phyloP scores from a whole-genome alignment of 1,140 invertebrate genomes.

The Heliconius hermathena region DNA sequence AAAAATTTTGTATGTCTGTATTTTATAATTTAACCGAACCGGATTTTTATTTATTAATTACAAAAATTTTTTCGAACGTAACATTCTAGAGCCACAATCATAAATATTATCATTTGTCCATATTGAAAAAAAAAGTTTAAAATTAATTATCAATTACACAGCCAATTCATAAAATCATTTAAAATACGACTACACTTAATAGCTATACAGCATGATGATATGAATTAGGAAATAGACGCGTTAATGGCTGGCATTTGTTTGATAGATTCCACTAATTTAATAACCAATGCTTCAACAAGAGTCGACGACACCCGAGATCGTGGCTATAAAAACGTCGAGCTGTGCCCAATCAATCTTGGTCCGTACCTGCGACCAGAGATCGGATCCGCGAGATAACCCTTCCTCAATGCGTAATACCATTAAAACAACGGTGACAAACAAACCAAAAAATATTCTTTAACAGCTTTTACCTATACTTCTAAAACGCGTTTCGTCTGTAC shows the following conservation, averaged over 20 bases:
- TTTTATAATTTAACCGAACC: too few relatives aligned
- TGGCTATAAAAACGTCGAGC: slow-evolving; percentile 74
- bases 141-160: not conserved
- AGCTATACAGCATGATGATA: slow-evolving; percentile 16
- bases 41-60: too few relatives aligned
- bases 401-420: slow-evolving; percentile 79
- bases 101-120: not conserved
- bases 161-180: slow-evolving; percentile 19
- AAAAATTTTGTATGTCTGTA: too few relatives aligned
- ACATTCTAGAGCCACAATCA: not conserved
- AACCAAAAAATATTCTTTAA: slow-evolving; percentile 77
- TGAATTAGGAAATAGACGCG: slow-evolving; percentile 38
- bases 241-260: slow-evolving; percentile 62
- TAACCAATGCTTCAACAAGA: slow-evolving; percentile 64
- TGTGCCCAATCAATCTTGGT: slow-evolving; percentile 75
- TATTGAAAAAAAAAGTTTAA: not conserved
- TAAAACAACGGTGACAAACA: slow-evolving; percentile 81
- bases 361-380: slow-evolving; percentile 70
- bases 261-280: slow-evolving; percentile 75
- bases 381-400: slow-evolving; percentile 77
- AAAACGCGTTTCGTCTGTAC: slow-evolving; percentile 29
- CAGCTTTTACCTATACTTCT: slow-evolving; percentile 55
- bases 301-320: slow-evolving; percentile 72
- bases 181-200: slow-evolving; percentile 3
- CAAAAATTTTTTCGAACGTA: not conserved